Evolutionary conservation across 2,113 vertebrate genomes (phyloP).

Genomic region (Hydropotes inermis): DNA sequence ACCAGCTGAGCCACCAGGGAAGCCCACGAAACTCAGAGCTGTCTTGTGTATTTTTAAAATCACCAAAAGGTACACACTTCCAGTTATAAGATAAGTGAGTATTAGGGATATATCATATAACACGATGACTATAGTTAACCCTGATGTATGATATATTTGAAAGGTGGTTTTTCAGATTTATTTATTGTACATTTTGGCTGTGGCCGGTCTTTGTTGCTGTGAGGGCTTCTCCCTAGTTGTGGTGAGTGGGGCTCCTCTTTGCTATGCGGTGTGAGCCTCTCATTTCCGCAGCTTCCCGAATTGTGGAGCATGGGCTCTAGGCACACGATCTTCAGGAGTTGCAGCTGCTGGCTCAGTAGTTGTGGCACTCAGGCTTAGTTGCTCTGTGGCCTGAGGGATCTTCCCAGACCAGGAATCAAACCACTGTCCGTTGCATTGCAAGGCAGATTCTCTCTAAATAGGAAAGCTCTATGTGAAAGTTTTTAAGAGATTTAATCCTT

Average conservation of each 20-base stretch:
- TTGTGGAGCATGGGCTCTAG: neutral
- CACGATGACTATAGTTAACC: neutral
- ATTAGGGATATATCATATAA: neutral
- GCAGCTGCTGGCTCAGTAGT: neutral
- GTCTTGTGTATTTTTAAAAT: neutral
- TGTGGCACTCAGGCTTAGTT: neutral
- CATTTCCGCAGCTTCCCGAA: accelerated
- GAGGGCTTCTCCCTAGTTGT: neutral
- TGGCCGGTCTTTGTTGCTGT: neutral
- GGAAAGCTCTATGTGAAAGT: neutral
- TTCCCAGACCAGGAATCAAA: neutral
- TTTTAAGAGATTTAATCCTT: neutral
- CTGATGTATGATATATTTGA: neutral
- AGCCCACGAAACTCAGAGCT: neutral
- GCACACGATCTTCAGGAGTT: neutral
- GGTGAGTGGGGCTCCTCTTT: neutral
- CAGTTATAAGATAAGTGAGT: neutral
- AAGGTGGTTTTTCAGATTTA: neutral
- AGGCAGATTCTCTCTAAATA: neutral
- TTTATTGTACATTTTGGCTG: neutral
- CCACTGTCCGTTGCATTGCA: neutral
- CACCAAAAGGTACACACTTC: neutral
- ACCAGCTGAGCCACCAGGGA: neutral
- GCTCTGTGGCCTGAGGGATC: neutral
- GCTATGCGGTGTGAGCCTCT: accelerated